Conservation (phyloP, 2,888 invertebrate species). For the Ophion slaviceki region DNA sequence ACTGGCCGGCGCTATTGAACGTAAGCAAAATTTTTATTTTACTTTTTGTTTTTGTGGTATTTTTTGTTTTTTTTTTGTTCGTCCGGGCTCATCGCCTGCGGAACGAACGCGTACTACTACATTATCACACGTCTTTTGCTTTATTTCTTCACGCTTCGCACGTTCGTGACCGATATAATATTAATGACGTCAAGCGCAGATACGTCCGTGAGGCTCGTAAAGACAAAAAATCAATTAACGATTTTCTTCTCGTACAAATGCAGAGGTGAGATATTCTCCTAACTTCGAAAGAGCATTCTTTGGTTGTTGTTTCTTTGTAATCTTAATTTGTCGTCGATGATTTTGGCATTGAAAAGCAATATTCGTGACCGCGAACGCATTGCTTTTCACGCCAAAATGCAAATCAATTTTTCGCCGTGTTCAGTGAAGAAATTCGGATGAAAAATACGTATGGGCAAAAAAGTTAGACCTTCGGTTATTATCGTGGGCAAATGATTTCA, state of each 20-base stretch:
- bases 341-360: no score
- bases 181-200: slow-evolving; percentile 70
- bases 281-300: background rate
- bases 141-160: slow-evolving; percentile 71
- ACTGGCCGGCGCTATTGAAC: slow-evolving; percentile 70
- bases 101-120: slow-evolving; percentile 72
- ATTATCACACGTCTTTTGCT: slow-evolving; percentile 74
- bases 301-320: no score
- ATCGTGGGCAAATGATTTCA: no score
- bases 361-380: no score
- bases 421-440: no score
- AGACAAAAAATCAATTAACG: slow-evolving; percentile 10
- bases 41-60: slow-evolving; percentile 3
- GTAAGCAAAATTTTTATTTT: slow-evolving; percentile 66
- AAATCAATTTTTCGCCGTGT: no score
- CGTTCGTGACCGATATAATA: slow-evolving; percentile 68
- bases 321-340: no score
- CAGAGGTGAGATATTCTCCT: background rate
- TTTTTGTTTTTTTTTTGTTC: slow-evolving; percentile 56
- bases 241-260: background rate
- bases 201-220: slow-evolving; percentile 63
- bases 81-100: slow-evolving; percentile 69
- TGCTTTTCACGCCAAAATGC: no score
- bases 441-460: no score
- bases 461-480: no score